Evolutionary conservation across 2,888 invertebrate species (phyloP), one percentile per base, ranked within the genome.

Genomic region (Amphipoea oculea): DNA sequence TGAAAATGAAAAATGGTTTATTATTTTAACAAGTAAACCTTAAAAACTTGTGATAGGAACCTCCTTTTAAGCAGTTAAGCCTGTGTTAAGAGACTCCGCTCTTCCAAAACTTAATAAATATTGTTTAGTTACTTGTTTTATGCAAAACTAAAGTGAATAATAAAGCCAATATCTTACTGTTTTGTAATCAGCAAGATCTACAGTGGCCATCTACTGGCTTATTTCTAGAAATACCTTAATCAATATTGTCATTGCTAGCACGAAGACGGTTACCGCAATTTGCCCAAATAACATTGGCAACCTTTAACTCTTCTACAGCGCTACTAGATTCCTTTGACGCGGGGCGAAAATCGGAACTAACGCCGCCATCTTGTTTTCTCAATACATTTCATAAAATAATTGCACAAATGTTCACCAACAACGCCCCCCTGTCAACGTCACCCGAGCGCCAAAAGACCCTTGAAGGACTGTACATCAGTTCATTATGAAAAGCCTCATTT

Each of bases 401-500:
- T 48, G 5, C 20, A 6, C 17, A 45, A 42, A 45, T 9, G 4
- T 68, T n/a, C 17, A 29, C 45, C n/a, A 45, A 68, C 29, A 20
- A 12, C 11, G 11, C 17, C 7, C 54, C 29, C 23, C 14, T 70
- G 2, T 23, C 54, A 9, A 70, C 40, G 40, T n/a, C 70, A 70
- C n/a, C 40, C 17, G 12, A 20, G 42, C 42, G 29, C 62, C 12
- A 62, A 57, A 17, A 29, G 9, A 51, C 51, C 7, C 29, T 23
- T 29, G 40, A 3, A 23, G 71, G 5, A n/a, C 0, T 29, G 4
- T 6, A 73, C 4, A n/a, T 11, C 5, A 57, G 12, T 51, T 60
- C n/a, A 36, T 48, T 54, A 4, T 6, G 29, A 17, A 60, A 57
- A 72, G 4, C 23, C 14, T 12, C 4, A 72, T 83, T 82, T 40